Conservation (phyloP, 2,888 invertebrate species). For the Gastrophysa polygoni region DNA sequence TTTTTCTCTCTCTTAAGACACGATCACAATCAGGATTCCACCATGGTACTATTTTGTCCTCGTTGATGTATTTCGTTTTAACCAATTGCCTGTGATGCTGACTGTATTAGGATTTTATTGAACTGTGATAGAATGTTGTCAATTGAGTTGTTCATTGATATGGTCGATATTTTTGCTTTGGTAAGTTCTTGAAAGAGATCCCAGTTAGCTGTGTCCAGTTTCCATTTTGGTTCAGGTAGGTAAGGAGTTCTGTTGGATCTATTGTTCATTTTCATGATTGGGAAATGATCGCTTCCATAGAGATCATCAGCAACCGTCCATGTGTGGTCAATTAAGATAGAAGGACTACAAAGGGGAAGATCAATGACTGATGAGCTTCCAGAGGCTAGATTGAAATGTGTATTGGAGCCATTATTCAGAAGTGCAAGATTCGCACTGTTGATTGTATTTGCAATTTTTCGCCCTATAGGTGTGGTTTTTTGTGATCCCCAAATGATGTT, state of each 20-base stretch:
- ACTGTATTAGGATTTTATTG: not conserved
- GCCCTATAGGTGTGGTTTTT: constrained; percentile 10
- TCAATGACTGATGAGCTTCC: not conserved
- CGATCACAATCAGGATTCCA: constrained; percentile 8
- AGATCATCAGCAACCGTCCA: constrained; percentile 2
- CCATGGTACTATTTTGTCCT: constrained; percentile 6
- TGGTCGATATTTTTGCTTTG: too few relatives aligned
- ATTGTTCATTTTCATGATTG: not conserved
- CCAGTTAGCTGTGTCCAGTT: too few relatives aligned
- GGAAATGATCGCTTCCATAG: constrained; percentile 8
- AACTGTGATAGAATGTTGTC: too few relatives aligned
- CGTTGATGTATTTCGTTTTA: not conserved
- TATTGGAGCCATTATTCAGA: constrained; percentile 6
- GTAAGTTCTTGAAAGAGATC: too few relatives aligned
- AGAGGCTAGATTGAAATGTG: constrained; percentile 6
- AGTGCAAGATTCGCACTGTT: constrained; percentile 7
- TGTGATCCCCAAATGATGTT: constrained; percentile 8
- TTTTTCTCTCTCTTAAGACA: constrained; percentile 7
- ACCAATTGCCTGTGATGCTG: not conserved
- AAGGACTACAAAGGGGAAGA: not conserved
- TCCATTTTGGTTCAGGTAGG: constrained; percentile 1
- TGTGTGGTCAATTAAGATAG: not conserved
- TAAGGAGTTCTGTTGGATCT: not conserved
- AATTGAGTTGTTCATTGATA: too few relatives aligned
- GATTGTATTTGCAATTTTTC: constrained; percentile 4